A percentile compares a stretch with the other conserved stretches of the same genome.
These are phyloP conservation scores for Gadopsis marmoratus DNA, from an alignment of 2,797 vertebrate genomes.

Conservation along the genomic window DNA sequence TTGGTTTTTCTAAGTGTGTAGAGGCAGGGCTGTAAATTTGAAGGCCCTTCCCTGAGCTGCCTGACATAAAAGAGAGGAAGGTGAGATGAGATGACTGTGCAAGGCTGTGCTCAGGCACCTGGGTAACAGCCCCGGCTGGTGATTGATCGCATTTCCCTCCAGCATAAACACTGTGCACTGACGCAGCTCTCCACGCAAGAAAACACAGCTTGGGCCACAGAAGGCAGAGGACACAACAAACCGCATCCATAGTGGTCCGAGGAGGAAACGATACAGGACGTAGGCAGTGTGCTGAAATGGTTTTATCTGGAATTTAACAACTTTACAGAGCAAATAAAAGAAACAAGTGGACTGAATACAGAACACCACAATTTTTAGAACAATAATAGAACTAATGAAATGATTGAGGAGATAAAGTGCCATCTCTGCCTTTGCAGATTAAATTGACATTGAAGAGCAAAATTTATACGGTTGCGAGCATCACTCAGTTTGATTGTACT, in stretches of 20 bases:
- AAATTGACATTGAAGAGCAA: background rate
- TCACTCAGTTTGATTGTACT: background rate
- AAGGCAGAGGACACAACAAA: constrained; percentile 50
- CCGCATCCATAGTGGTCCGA: background rate
- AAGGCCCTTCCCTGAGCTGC: constrained; percentile 55
- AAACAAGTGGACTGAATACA: background rate
- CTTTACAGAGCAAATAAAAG: constrained; percentile 6
- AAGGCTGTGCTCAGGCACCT: constrained; percentile 63
- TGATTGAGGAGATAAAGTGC: background rate
- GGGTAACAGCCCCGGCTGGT: constrained; percentile 60
- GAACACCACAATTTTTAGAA: background rate
- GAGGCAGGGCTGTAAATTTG: constrained; percentile 29
- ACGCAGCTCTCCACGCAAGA: constrained; percentile 61
- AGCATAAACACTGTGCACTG: constrained; percentile 67
- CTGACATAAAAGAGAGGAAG: constrained; percentile 51
- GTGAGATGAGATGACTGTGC: constrained; percentile 69
- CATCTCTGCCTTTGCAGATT: background rate
- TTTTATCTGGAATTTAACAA: constrained; percentile 16
- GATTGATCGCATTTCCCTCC: constrained; percentile 74
- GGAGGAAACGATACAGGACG: constrained; percentile 1
- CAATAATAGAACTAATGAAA: background rate
- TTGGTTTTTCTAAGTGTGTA: background rate
- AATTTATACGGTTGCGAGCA: background rate
- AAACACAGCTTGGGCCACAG: constrained; percentile 52
- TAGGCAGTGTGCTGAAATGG: background rate